A percentile compares a stretch with the other conserved stretches of the same genome.
These are phyloP conservation scores for Saguinus imperator DNA, from an alignment of 2,113 vertebrate species.

Conservation along the genomic window DNA sequence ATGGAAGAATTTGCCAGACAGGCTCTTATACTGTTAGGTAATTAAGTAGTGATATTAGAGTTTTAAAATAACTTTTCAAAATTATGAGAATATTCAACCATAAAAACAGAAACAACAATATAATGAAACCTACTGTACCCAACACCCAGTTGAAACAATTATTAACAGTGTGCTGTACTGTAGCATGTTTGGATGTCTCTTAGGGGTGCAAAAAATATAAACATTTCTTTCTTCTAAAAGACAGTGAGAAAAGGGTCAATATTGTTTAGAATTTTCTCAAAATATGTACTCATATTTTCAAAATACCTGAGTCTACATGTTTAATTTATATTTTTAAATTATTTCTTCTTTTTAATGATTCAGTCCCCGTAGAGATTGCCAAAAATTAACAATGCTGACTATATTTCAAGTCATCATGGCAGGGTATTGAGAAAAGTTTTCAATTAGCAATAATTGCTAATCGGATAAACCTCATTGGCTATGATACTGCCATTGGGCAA, in stretches of 20 bases:
- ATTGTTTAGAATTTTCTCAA: not conserved
- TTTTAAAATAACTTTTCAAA: not conserved
- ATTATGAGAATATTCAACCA: not conserved
- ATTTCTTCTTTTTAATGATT: too few relatives aligned
- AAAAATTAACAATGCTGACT: too few relatives aligned
- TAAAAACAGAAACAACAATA: not conserved
- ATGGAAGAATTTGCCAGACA: not conserved
- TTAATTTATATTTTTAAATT: too few relatives aligned
- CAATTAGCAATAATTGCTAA: too few relatives aligned
- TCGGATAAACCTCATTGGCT: too few relatives aligned
- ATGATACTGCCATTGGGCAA: too few relatives aligned
- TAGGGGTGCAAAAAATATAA: not conserved
- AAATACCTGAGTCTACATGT: not conserved
- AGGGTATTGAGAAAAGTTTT: too few relatives aligned
- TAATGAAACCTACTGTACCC: not conserved
- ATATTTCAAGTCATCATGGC: too few relatives aligned
- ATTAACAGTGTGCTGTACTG: not conserved
- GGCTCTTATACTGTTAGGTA: not conserved
- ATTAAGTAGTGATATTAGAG: not conserved
- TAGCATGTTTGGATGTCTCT: not conserved
- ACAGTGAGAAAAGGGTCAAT: not conserved
- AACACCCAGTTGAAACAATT: not conserved
- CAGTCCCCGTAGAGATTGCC: too few relatives aligned
- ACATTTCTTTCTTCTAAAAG: not conserved
- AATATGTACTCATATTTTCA: not conserved